Evolutionary conservation across 2,888 invertebrate genomes (phyloP).

Genomic region (Melieria omissa): DNA sequence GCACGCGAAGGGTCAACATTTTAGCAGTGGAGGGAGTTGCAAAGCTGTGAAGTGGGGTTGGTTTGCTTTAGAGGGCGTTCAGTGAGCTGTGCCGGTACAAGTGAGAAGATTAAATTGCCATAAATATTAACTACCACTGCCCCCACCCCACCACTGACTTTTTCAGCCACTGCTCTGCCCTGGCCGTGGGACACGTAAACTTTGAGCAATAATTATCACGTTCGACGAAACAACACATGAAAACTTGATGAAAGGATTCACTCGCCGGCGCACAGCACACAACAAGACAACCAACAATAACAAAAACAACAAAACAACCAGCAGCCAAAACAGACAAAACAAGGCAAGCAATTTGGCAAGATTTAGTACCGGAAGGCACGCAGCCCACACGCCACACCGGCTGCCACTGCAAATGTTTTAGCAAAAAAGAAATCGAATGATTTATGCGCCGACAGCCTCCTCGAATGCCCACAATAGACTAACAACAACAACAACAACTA

Average conservation of each 20-base stretch:
- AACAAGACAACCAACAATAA: conserved; percentile 6
- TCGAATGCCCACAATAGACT: too few relatives aligned
- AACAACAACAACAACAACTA: too few relatives aligned
- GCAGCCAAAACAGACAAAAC: neutral
- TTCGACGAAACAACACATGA: conserved; percentile 17
- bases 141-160: neutral
- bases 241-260: conserved; percentile 39
- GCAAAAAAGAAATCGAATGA: conserved; percentile 56
- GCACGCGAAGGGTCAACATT: neutral
- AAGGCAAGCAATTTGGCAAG: conserved; percentile 32
- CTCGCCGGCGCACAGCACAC: neutral
- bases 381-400: conserved; percentile 41
- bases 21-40: neutral
- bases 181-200: conserved; percentile 6
- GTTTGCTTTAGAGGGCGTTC: neutral
- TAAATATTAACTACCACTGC: conserved; percentile 60
- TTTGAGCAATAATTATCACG: conserved; percentile 33
- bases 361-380: conserved; percentile 62
- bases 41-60: neutral
- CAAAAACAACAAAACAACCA: neutral
- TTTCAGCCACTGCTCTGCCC: too few relatives aligned
- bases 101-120: conserved; percentile 61
- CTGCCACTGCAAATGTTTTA: conserved; percentile 13
- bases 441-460: conserved; percentile 44
- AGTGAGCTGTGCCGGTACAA: conserved; percentile 45